These are phyloP conservation scores for Ophiothrix spiculata DNA, from an alignment of 35 echinoderm and acorn worm species.

Conservation along the genomic window DNA sequence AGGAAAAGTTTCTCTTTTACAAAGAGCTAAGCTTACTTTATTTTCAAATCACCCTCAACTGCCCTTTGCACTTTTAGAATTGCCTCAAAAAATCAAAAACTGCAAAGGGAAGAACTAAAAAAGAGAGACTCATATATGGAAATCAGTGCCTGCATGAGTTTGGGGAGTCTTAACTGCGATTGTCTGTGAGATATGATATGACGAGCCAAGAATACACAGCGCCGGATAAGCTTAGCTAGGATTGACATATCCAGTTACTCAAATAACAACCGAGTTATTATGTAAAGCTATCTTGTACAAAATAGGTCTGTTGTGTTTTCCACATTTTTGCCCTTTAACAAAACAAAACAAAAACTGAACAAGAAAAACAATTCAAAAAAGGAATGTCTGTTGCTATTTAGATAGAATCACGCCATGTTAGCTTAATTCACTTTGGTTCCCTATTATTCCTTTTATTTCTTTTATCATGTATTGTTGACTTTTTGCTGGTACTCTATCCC, in stretches of 20 bases:
- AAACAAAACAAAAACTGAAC: too few species aligned
- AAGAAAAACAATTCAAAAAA: too few species aligned
- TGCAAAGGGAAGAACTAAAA: too few species aligned
- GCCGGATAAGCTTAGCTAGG: not conserved
- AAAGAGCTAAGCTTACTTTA: constrained; percentile 10
- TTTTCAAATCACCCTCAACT: constrained; percentile 3
- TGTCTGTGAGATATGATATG: too few species aligned
- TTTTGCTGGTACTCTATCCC: constrained; percentile 1
- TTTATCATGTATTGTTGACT: not conserved
- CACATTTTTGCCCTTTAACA: too few species aligned
- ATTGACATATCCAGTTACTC: not conserved
- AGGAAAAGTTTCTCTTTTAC: constrained; percentile 9
- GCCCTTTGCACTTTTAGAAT: constrained; percentile 6
- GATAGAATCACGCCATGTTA: not conserved
- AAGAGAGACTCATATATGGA: too few species aligned
- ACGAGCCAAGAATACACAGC: not conserved
- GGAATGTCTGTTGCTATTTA: not conserved
- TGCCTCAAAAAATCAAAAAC: not conserved
- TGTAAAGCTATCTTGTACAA: too few species aligned
- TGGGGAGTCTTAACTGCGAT: too few species aligned
- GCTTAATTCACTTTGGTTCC: not conserved
- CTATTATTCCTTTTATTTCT: not conserved
- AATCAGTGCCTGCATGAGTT: too few species aligned
- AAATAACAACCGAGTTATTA: not conserved
- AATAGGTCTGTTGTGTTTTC: too few species aligned